Percentiles rank a stretch among this genome's conserved stretches.
Conservation (phyloP, 2,113 vertebrate species). For the Tichodroma muraria region DNA sequence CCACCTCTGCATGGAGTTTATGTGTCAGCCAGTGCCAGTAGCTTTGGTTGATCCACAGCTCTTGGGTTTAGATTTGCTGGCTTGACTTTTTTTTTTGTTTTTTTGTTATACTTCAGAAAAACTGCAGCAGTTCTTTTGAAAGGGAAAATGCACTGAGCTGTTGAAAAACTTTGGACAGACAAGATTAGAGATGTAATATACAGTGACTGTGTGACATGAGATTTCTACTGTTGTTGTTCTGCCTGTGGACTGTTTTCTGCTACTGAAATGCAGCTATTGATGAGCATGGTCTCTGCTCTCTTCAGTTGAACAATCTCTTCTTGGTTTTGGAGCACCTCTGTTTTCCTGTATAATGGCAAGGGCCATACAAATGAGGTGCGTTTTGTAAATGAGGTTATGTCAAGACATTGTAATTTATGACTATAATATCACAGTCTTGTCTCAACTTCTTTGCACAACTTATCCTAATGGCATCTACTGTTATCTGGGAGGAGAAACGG, state of each 20-base stretch:
- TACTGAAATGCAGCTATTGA: not conserved
- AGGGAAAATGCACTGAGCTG: not conserved
- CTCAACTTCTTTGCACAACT: not conserved
- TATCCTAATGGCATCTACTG: not conserved
- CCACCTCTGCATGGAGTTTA: not conserved
- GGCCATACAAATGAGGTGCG: not conserved
- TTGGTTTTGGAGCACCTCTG: not conserved
- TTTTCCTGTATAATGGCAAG: not conserved
- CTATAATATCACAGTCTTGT: not conserved
- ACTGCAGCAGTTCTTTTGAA: not conserved
- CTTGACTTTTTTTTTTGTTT: not conserved
- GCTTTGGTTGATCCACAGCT: not conserved
- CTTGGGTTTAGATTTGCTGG: not conserved
- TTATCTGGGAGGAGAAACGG: not conserved
- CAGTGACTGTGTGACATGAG: not conserved
- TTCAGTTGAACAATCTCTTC: not conserved
- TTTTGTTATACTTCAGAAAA: not conserved
- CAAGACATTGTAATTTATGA: not conserved
- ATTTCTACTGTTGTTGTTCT: not conserved
- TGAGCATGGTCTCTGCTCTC: not conserved
- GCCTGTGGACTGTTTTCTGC: not conserved
- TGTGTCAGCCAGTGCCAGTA: not conserved
- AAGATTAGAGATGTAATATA: not conserved
- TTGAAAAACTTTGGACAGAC: not conserved
- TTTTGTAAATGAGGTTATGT: not conserved